Base-by-base conservation (phyloP, 2,888 invertebrate genomes). In the Auanema sp. region DNA sequence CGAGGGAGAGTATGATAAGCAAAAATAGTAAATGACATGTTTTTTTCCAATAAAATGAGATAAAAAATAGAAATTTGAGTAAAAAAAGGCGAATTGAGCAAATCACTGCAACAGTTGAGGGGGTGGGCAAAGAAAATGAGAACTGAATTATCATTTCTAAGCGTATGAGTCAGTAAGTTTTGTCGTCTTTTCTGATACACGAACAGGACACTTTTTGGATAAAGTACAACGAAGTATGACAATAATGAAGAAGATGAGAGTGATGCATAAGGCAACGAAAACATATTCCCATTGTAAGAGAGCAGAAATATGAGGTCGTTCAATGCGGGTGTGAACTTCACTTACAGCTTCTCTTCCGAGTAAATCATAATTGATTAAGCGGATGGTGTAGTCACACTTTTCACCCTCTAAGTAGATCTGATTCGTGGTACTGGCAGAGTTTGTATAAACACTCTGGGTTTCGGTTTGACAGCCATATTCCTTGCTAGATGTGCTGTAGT, bases 291-390 rank as follows among this genome's bases (percentile, higher is more conserved):
- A 52, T 52, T 52, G 52, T 3, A 52, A 21, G 24, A 52, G 40
- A 3, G 55, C 42, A n/a, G 16, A 44, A 16, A 52, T 43, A 12
- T 53, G 58, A 21, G 63, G 54, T 5, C 53, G 23, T 16, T 52
- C 52, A 16, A 63, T 58, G 42, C 21, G 33, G 10, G 70, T 65
- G 55, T 61, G 51, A 3, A 68, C 70, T 55, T 72, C 72, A 33
- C 70, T 66, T 33, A 66, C 60, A n/a, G 72, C 64, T 54, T 72
- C 72, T 16, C 72, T 60, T 59, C 77, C 79, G 6, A 74, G 65
- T 53, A 76, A 65, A 63, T 79, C 79, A 66, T 76, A 79, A 64
- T 79, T 79, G 24, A 75, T 72, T 55, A 81, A 66, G 23, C 74
- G 68, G 58, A 80, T 64, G 58, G 75, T 61, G 63, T 74, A 79